Evolutionary conservation across 1,140 invertebrate species (phyloP).

Genomic region (Hormaphis cornu): DNA sequence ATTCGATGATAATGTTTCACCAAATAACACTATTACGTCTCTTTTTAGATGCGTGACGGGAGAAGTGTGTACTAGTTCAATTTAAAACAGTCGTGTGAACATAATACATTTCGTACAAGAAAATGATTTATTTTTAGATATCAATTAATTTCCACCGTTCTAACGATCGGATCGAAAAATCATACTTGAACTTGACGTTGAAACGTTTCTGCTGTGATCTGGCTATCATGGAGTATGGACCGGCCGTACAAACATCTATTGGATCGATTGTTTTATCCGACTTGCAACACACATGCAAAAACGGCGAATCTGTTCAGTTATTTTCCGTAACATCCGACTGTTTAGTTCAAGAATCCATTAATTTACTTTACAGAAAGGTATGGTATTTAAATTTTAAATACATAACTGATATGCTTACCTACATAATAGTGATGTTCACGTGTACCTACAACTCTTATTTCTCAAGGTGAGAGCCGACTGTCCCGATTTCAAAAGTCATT

Average conservation of each 20-base stretch:
- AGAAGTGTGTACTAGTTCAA: conserved; percentile 45
- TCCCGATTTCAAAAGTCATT: conserved; percentile 71
- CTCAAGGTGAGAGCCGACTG: conserved; percentile 62
- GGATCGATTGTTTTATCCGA: conserved; percentile 65
- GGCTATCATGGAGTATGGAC: conserved; percentile 68
- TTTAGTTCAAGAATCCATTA: conserved; percentile 52
- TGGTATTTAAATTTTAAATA: conserved; percentile 23
- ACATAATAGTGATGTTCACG: background rate
- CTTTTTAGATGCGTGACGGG: conserved; percentile 63
- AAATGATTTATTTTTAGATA: conserved; percentile 37
- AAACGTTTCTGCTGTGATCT: conserved; percentile 61
- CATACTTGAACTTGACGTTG: conserved; percentile 65
- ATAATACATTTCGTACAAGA: background rate
- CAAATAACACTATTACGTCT: conserved; percentile 61
- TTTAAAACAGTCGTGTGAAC: background rate
- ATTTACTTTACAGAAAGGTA: conserved; percentile 68
- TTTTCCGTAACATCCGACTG: background rate
- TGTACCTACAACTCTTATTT: background rate
- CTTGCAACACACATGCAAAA: conserved; percentile 65
- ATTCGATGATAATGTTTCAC: conserved; percentile 74
- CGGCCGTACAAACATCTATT: conserved; percentile 63
- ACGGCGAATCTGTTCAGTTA: conserved; percentile 62
- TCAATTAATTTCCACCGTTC: conserved; percentile 51
- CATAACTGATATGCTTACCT: background rate
- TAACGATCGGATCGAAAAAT: conserved; percentile 55